A percentile compares a stretch with the other conserved stretches of the same genome.
phyloP scores from a whole-genome alignment of 1,140 invertebrate species.

The Ephestia elutella region DNA sequence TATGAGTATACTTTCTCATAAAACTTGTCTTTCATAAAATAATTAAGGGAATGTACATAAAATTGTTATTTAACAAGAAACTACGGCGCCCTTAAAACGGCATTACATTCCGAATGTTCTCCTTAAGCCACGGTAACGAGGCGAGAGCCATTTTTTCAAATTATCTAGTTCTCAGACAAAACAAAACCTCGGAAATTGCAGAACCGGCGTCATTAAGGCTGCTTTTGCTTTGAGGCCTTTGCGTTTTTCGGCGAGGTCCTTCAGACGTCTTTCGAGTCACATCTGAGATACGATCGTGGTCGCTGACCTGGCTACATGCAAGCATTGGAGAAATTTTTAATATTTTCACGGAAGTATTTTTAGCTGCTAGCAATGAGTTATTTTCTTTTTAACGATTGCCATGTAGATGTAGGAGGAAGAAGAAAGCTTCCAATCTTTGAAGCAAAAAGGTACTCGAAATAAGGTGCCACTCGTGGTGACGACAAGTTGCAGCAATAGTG shows the following conservation, averaged over 20 bases:
- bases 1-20: too few species aligned
- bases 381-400: neutral
- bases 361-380: neutral
- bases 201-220: neutral
- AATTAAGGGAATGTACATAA: too few species aligned
- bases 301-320: neutral
- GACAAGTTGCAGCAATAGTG: too few species aligned
- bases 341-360: slow-evolving; percentile 1
- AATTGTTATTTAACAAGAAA: too few species aligned
- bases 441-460: too few species aligned
- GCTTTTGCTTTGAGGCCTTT: slow-evolving; percentile 1
- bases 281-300: slow-evolving; percentile 3
- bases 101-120: neutral
- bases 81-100: neutral
- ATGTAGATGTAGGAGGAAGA: too few species aligned
- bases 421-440: too few species aligned
- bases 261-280: slow-evolving; percentile 4
- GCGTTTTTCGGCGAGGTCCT: slow-evolving; percentile 1
- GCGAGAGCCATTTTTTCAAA: neutral
- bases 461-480: too few species aligned
- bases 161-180: slow-evolving; percentile 3
- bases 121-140: slow-evolving; percentile 1
- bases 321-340: neutral
- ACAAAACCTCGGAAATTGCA: neutral
- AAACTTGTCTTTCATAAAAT: too few species aligned